Evolutionary conservation across 2,888 invertebrate genomes (phyloP).

Genomic region (Branchipolynoe longqiensis): DNA sequence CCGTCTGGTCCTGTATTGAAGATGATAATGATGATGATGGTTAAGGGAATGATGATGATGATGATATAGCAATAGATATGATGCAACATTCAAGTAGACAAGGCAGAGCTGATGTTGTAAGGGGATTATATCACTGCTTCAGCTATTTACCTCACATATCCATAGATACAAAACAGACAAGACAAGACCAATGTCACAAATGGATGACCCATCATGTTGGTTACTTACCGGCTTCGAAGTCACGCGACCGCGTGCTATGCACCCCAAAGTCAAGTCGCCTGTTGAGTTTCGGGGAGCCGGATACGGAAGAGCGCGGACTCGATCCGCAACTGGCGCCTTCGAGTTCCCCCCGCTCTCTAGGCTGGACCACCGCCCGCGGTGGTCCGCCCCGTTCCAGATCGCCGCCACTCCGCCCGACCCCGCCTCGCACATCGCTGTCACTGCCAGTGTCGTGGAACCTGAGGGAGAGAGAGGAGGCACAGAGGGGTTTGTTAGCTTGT

Average conservation of each 20-base stretch:
- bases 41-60: too few species aligned
- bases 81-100: too few species aligned
- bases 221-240: constrained; percentile 69
- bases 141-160: too few species aligned
- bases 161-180: too few species aligned
- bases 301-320: constrained; percentile 72
- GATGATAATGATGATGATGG: too few species aligned
- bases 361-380: too few species aligned
- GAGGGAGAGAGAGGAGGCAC: not conserved
- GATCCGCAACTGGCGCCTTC: constrained; percentile 77
- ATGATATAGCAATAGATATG: too few species aligned
- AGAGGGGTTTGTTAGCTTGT: too few species aligned
- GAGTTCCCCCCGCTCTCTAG: constrained; percentile 67
- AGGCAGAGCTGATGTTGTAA: too few species aligned
- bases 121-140: too few species aligned
- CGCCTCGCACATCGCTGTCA: not conserved
- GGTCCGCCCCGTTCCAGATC: not conserved
- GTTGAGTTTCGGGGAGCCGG: constrained; percentile 42
- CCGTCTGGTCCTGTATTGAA: too few species aligned
- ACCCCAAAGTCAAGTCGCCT: constrained; percentile 61
- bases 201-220: not conserved
- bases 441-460: constrained; percentile 47
- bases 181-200: too few species aligned
- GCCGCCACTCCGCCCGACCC: not conserved
- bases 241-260: constrained; percentile 69